Base-by-base conservation (phyloP, 2,888 invertebrate species). In the Biston stratarius region DNA sequence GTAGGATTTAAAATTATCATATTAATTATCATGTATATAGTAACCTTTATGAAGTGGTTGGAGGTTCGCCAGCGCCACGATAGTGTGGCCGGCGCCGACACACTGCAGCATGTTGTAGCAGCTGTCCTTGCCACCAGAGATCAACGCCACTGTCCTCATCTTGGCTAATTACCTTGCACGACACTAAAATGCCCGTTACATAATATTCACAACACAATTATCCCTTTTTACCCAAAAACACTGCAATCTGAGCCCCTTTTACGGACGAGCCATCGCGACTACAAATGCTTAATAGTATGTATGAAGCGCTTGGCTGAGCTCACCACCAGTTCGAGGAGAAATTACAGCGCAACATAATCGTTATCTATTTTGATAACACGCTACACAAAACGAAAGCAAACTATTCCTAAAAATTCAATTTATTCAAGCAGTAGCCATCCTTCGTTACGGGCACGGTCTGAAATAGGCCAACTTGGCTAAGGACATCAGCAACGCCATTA, bases 41-140 rank as follows among this genome's bases (percentile, higher is more conserved):
- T 67, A 73, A 96, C 97, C 97, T 96, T 96, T 96, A 89, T 94
- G 96, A 87, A 95, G 95, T 71, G 99, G 99, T 92, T 96, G 96
- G 79, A 99, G 95, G 95, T 99, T 99, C 77, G 99, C 99, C 84
- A 99, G 94, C 47, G 99, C 99, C 64, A 99, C 98, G 80, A 99
- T 97, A 79, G 97, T 95, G 93, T 99, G 99, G 60, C 99, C 99
- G 85, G 98, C 98, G 77, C 97, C 97, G 75, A 98, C 96, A 94
- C 99, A 99, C 95, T 99, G 98, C 97, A 99, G 97, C 97, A 99
- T 97, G 90, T 99, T 99, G 94, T 97, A 99, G 94, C 98, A 99
- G 94, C 99, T 99, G 94, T 99, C 99, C 94, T 99, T 99, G 79
- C 99, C 99, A 79, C 99, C 99, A 94, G 99, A 99, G 77, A 98